Base-by-base conservation (phyloP, 1,140 invertebrate genomes). In the Nilaparvata lugens region DNA sequence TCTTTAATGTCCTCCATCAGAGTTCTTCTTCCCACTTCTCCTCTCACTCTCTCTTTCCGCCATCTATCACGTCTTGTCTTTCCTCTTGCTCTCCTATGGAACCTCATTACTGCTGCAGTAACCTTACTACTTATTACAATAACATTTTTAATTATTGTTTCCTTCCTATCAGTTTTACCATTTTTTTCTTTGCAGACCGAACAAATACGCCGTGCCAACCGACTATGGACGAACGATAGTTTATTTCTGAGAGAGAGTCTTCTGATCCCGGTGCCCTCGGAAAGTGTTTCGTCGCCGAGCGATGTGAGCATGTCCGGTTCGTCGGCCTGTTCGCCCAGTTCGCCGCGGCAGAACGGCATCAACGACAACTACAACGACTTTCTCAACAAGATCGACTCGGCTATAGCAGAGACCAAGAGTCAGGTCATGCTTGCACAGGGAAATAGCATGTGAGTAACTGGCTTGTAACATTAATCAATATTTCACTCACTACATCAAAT, bases 151-250 rank as follows among this genome's bases (percentile, higher is more conserved):
- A n/a, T n/a, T n/a, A n/a, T n/a, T n/a, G n/a, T n/a, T n/a, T n/a
- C n/a, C n/a, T n/a, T n/a, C n/a, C n/a, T n/a, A n/a, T n/a, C n/a
- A n/a, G n/a, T n/a, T n/a, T n/a, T n/a, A n/a, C n/a, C 31, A 35
- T 68, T 64, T 62, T 69, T 68, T 67, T 69, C 62, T 62, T 79
- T 81, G 43, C 74, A 94, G 91, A 94, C 89, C 71, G 91, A 94
- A 76, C 89, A 93, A 75, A 91, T 95, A 71, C 81, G 91, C 69
- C 79, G 91, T 70, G 85, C 83, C 35, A 95, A 95, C 73, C 83
- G 88, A 67, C 75, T 95, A 62, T 95, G 89, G 80, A 88, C 90
- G 13, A 85, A 87, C 42, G 91, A 95, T 72, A 93, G 90, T 79
- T 81, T 95, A 23, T 67, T 70, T 51, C 55, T 69, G 2, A 57